A percentile compares a stretch with the other conserved stretches of the same genome.
Conservation (phyloP, 2,797 vertebrate genomes). For the Sebastes trivittatus region DNA sequence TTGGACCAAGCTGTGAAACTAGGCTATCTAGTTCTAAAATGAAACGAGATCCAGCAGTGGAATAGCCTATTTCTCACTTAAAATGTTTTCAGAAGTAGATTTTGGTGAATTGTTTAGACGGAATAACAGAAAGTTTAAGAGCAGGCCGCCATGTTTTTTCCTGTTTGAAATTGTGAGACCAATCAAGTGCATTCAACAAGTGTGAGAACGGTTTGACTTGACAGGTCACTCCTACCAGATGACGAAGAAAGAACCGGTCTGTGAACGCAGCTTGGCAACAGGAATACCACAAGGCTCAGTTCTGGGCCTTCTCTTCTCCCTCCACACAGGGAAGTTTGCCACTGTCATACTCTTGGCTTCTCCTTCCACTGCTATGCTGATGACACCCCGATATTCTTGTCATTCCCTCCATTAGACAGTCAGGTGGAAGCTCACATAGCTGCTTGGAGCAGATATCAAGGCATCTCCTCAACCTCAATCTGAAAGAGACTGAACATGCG, state of each 20-base stretch:
- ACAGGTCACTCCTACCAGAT: not conserved
- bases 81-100: no score
- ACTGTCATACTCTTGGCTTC: not conserved
- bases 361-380: not conserved
- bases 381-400: not conserved
- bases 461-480: not conserved
- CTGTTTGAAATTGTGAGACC: no score
- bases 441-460: not conserved
- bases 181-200: no score
- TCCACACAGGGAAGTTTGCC: not conserved
- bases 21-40: no score
- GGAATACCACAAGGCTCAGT: not conserved
- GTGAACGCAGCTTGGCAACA: not conserved
- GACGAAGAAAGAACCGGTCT: not conserved
- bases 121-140: no score
- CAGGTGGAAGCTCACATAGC: not conserved
- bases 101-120: no score
- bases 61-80: no score
- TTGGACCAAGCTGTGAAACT: no score
- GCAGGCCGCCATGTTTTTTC: no score
- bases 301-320: not conserved
- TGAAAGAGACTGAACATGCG: not conserved
- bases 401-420: not conserved
- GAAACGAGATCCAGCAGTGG: no score
- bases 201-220: no score